Evolutionary conservation across 2,797 vertebrate species (phyloP).

Genomic region (Nyctalus aviator): DNA sequence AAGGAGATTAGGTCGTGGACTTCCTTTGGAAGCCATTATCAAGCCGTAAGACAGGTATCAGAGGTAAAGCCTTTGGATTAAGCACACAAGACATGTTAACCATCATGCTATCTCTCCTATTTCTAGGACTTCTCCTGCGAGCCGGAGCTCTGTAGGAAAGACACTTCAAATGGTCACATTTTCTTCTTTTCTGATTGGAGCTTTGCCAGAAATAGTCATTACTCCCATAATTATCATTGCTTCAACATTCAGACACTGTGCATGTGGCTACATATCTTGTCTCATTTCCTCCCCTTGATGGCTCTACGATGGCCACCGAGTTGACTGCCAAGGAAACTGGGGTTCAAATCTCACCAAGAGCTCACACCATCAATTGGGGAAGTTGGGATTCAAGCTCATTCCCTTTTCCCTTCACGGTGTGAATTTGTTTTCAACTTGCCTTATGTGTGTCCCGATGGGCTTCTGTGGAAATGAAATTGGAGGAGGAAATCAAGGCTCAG

Average conservation of each 20-base stretch:
- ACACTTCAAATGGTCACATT: not conserved
- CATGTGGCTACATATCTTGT: fast-evolving
- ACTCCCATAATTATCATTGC: not conserved
- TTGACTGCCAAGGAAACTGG: not conserved
- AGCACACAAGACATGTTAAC: not conserved
- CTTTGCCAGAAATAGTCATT: not conserved
- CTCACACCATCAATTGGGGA: not conserved
- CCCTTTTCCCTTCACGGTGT: not conserved
- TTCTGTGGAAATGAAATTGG: not conserved
- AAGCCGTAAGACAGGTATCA: not conserved
- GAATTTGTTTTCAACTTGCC: not conserved
- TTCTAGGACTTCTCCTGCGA: not conserved
- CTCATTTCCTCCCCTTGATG: not conserved
- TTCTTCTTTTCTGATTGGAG: not conserved
- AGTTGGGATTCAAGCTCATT: not conserved
- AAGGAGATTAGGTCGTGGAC: not conserved
- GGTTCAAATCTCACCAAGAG: not conserved
- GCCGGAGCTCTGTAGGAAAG: not conserved
- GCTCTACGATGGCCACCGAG: fast-evolving
- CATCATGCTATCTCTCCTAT: not conserved
- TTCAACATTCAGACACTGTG: not conserved
- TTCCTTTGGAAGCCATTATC: not conserved
- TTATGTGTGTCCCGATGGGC: not conserved
- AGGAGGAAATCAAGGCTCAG: not conserved
- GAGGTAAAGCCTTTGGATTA: not conserved